A percentile compares a stretch with the other conserved stretches of the same genome.
Evolutionary conservation across 2,888 invertebrate species (phyloP).

Genomic region (Cheilosia urbana): DNA sequence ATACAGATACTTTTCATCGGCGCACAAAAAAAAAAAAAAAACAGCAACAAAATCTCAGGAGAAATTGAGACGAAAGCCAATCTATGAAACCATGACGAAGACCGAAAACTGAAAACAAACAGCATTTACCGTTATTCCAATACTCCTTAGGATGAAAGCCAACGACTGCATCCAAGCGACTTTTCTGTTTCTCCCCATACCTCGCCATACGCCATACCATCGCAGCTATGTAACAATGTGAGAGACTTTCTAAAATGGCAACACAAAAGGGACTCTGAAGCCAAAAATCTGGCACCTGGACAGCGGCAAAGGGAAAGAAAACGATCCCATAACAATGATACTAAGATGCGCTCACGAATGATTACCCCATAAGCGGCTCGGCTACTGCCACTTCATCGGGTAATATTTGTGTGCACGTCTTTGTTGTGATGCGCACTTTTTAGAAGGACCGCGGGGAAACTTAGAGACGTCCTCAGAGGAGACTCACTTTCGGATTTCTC

Average conservation of each 20-base stretch:
- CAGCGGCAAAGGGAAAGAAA: conserved; percentile 7
- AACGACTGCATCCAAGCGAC: conserved; percentile 37
- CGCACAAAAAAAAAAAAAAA: conserved; percentile 3
- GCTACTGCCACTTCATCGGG: conserved; percentile 12
- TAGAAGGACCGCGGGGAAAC: conserved; percentile 19
- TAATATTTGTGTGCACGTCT: conserved; percentile 12
- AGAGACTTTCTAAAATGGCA: conserved; percentile 70
- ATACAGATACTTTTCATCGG: conserved; percentile 21
- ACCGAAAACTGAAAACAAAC: conserved; percentile 36
- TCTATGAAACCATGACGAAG: conserved; percentile 59
- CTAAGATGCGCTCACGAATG: conserved; percentile 54
- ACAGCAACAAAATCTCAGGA: conserved; percentile 57
- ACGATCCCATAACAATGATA: conserved; percentile 41
- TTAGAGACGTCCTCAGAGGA: conserved; percentile 54
- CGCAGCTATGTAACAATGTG: conserved; percentile 41
- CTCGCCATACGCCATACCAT: not conserved
- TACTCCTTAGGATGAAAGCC: conserved; percentile 46
- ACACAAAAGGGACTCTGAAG: conserved; percentile 36
- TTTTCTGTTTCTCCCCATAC: not conserved
- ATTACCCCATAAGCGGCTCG: conserved; percentile 5
- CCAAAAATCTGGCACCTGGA: conserved; percentile 10
- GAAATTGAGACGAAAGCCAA: conserved; percentile 69
- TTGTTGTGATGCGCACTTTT: not conserved
- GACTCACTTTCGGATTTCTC: conserved; percentile 71
- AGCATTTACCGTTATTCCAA: conserved; percentile 66